Conservation (phyloP, 1,140 invertebrate genomes). For the Aphidius ervi region DNA sequence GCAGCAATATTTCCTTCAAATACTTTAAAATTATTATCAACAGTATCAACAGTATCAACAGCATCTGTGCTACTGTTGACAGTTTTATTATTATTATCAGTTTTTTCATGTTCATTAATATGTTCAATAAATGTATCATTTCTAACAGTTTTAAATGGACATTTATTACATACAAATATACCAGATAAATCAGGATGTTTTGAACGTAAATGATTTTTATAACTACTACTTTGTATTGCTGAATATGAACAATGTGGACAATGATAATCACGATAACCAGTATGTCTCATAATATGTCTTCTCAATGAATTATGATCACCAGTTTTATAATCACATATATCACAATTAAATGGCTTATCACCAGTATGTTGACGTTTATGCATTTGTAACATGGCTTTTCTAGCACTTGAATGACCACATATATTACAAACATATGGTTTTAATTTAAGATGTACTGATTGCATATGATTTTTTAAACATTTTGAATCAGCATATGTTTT, state of each 20-base stretch:
- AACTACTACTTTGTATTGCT: slow-evolving; percentile 64
- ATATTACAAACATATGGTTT: slow-evolving; percentile 73
- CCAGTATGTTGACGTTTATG: slow-evolving; percentile 69
- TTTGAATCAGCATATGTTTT: slow-evolving; percentile 70
- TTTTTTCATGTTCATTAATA: slow-evolving; percentile 55
- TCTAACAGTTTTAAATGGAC: slow-evolving; percentile 60
- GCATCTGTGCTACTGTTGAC: neutral
- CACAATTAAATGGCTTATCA: slow-evolving; percentile 72
- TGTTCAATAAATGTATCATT: slow-evolving; percentile 57
- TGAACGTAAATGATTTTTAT: slow-evolving; percentile 63
- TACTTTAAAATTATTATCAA: slow-evolving; percentile 43
- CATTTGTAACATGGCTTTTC: slow-evolving; percentile 66
- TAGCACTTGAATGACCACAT: slow-evolving; percentile 68
- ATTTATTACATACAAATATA: slow-evolving; percentile 57
- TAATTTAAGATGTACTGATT: slow-evolving; percentile 72
- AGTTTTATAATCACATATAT: slow-evolving; percentile 65
- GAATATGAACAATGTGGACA: slow-evolving; percentile 68
- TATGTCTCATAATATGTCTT: slow-evolving; percentile 72
- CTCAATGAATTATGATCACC: slow-evolving; percentile 70
- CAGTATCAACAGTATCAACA: slow-evolving; percentile 18
- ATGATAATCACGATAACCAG: slow-evolving; percentile 61
- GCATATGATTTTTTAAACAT: slow-evolving; percentile 70
- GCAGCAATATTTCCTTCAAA: slow-evolving; percentile 54
- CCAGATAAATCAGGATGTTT: slow-evolving; percentile 61
- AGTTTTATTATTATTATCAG: slow-evolving; percentile 30